These are phyloP conservation scores for Druceiella hillmani DNA, from an alignment of 2,888 invertebrate species.

Conservation along the genomic window DNA sequence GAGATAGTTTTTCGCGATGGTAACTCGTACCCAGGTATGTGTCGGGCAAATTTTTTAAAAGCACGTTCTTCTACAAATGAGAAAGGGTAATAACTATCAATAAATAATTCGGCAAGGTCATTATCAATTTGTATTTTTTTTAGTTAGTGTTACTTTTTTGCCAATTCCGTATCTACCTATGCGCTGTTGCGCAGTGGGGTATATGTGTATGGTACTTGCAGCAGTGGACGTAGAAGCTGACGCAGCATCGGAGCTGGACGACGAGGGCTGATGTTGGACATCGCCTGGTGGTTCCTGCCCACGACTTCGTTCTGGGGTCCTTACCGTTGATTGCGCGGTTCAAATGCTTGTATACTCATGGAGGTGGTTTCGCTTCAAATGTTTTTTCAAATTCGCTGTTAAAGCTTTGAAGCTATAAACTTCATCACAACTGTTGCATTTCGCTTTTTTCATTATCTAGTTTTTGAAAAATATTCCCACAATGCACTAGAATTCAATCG, in stretches of 20 bases:
- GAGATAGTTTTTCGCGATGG: no score
- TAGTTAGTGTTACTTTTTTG: constrained; percentile 5
- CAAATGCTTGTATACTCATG: constrained; percentile 12
- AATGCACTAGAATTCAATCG: no score
- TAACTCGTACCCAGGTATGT: no score
- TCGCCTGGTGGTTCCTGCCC: constrained; percentile 11
- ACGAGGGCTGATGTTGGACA: constrained; percentile 6
- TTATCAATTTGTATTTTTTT: constrained; percentile 7
- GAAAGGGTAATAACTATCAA: constrained; percentile 3
- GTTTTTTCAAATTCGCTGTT: constrained; percentile 8
- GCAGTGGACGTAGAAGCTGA: constrained; percentile 11
- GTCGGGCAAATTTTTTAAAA: no score
- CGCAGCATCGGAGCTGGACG: constrained; percentile 11
- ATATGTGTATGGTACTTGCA: constrained; percentile 5
- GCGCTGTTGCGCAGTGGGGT: constrained; percentile 8
- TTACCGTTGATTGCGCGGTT: constrained; percentile 10
- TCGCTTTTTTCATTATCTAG: no score
- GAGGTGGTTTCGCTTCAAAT: constrained; percentile 12
- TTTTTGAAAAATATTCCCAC: no score
- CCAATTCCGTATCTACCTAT: constrained; percentile 7
- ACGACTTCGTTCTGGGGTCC: constrained; percentile 12
- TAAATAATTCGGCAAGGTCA: constrained; percentile 10
- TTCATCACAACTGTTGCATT: no score
- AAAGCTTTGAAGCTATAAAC: no score
- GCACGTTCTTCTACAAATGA: constrained; percentile 11